These are phyloP conservation scores for Arnoldichthys spilopterus DNA, from an alignment of 2,797 vertebrate genomes.

Conservation along the genomic window DNA sequence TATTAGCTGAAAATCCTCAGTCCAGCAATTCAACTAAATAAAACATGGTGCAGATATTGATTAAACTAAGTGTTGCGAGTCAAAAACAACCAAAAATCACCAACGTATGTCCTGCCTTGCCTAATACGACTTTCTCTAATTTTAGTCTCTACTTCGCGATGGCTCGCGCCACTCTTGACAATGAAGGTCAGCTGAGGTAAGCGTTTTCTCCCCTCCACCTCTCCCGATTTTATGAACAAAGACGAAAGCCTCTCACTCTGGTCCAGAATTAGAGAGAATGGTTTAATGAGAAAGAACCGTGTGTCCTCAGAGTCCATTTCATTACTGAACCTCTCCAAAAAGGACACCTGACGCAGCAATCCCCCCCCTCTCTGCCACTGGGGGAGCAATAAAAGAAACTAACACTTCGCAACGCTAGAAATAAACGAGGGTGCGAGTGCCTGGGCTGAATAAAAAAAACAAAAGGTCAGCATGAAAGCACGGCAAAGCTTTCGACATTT, in stretches of 20 bases:
- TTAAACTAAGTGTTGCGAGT: not conserved
- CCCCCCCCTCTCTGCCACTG: slow-evolving; percentile 62
- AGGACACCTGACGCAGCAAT: slow-evolving; percentile 70
- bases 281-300: slow-evolving; percentile 67
- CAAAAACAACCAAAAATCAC: not conserved
- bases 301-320: slow-evolving; percentile 53
- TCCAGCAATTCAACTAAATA: no score
- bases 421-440: slow-evolving; percentile 51
- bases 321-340: slow-evolving; percentile 67
- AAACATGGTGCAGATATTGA: no score
- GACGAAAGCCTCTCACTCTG: not conserved
- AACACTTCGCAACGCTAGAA: slow-evolving; percentile 8
- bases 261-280: not conserved
- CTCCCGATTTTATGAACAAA: not conserved
- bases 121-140: not conserved
- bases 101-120: not conserved
- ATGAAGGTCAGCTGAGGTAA: not conserved
- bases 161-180: not conserved
- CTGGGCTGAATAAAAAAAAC: slow-evolving; percentile 42
- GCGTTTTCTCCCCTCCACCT: not conserved
- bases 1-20: no score
- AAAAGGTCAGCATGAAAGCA: slow-evolving; percentile 49
- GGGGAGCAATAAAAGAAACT: slow-evolving; percentile 59
- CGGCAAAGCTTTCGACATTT: slow-evolving; percentile 43
- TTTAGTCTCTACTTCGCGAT: slow-evolving; percentile 1